These are phyloP conservation scores for Mellilla xanthometata DNA, from an alignment of 2,888 invertebrate genomes.

Conservation along the genomic window DNA sequence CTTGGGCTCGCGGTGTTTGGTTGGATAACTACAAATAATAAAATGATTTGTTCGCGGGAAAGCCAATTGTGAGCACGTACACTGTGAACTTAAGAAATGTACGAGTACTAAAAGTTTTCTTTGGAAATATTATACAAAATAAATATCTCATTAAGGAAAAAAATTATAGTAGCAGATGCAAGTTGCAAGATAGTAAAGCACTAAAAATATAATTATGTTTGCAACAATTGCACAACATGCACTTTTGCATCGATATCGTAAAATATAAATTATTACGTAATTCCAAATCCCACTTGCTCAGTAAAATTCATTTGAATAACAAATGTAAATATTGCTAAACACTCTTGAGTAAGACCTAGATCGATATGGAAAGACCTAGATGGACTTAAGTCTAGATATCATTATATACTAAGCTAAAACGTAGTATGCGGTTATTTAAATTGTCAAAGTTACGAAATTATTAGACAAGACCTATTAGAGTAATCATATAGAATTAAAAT, in stretches of 20 bases:
- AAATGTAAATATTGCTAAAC: slow-evolving; percentile 16
- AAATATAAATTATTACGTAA: slow-evolving; percentile 3
- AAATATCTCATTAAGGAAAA: no score
- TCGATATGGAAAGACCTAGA: slow-evolving; percentile 1
- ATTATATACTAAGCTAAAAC: no score
- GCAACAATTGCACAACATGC: no score
- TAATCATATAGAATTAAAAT: slow-evolving; percentile 9
- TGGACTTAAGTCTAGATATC: slow-evolving; percentile 10
- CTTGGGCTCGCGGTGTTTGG: slow-evolving; percentile 25
- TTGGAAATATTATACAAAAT: no score
- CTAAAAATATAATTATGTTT: no score
- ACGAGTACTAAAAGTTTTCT: no score
- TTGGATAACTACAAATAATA: slow-evolving; percentile 41
- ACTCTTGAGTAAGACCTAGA: slow-evolving; percentile 10
- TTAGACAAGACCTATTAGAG: slow-evolving; percentile 3
- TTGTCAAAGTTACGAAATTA: slow-evolving; percentile 20
- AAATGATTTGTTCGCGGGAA: slow-evolving; percentile 26
- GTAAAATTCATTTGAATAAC: slow-evolving; percentile 15
- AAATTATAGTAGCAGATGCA: background rate
- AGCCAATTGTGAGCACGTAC: slow-evolving; percentile 12
- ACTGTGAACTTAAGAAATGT: slow-evolving; percentile 16
- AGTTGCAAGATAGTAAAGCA: no score
- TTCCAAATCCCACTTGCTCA: slow-evolving; percentile 7
- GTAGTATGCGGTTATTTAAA: slow-evolving; percentile 18
- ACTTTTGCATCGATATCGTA: slow-evolving; percentile 10